phyloP scores from a whole-genome alignment of 2,888 invertebrate genomes.

The Eilema sororculum region DNA sequence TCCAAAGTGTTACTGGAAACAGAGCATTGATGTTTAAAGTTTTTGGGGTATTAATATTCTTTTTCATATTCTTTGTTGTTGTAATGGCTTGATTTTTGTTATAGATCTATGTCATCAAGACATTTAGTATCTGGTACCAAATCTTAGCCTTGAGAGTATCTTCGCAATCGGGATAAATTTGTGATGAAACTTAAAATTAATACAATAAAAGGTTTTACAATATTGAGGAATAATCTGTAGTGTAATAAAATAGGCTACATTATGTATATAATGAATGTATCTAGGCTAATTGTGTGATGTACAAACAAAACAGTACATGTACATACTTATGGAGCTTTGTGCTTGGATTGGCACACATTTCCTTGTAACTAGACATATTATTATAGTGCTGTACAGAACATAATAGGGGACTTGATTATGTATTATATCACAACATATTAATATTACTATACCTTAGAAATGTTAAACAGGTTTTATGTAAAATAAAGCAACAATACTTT shows the following conservation, averaged over 20 bases:
- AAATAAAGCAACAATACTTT: neutral
- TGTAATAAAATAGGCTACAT: neutral
- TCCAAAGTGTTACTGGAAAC: constrained; percentile 98
- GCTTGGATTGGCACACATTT: neutral
- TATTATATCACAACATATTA: neutral
- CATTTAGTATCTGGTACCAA: neutral
- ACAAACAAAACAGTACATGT: neutral
- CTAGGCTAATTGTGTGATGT: neutral
- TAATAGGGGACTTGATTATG: neutral
- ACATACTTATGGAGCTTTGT: neutral
- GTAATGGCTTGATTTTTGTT: constrained; percentile 91
- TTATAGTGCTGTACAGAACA: neutral
- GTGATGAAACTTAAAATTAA: constrained; percentile 1
- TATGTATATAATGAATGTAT: neutral
- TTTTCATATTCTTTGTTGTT: constrained; percentile 99
- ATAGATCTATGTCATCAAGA: neutral
- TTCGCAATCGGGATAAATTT: neutral
- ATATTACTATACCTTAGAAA: neutral
- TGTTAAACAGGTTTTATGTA: neutral
- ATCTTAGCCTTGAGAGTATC: neutral
- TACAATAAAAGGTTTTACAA: neutral
- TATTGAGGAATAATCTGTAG: neutral
- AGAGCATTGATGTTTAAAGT: constrained; percentile 99
- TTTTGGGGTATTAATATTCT: constrained; percentile 98
- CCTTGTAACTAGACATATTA: neutral